Evolutionary conservation across 2,888 invertebrate genomes (phyloP).

Genomic region (Balanococcus diminutus): DNA sequence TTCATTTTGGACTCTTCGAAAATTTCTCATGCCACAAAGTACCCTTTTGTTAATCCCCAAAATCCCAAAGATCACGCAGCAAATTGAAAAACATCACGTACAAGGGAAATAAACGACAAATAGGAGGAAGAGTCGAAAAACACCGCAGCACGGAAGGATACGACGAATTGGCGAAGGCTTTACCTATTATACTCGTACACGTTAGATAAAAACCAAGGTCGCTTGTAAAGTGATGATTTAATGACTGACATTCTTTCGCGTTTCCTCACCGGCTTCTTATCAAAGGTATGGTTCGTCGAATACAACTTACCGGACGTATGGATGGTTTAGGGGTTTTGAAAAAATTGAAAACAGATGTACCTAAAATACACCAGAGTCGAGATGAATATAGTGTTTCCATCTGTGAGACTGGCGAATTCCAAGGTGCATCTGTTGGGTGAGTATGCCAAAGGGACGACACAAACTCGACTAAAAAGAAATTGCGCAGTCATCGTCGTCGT

Average conservation of each 20-base stretch:
- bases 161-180: too few relatives aligned
- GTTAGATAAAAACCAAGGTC: too few relatives aligned
- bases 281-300: slow-evolving; percentile 12
- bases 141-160: too few relatives aligned
- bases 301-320: neutral
- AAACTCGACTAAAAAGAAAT: neutral
- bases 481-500: neutral
- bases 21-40: too few relatives aligned
- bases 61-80: too few relatives aligned
- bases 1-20: too few relatives aligned
- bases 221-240: neutral
- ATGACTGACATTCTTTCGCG: slow-evolving; percentile 5
- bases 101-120: too few relatives aligned
- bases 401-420: slow-evolving; percentile 6
- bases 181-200: too few relatives aligned
- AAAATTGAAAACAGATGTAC: slow-evolving; percentile 31
- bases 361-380: neutral
- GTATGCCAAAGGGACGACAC: neutral
- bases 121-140: too few relatives aligned
- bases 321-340: neutral
- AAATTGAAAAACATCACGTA: too few relatives aligned
- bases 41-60: too few relatives aligned
- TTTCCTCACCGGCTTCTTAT: slow-evolving; percentile 27
- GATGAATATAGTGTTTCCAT: neutral
- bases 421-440: neutral